phyloP scores from a whole-genome alignment of 2,797 vertebrate genomes.

The Myiotriccus ornatus region DNA sequence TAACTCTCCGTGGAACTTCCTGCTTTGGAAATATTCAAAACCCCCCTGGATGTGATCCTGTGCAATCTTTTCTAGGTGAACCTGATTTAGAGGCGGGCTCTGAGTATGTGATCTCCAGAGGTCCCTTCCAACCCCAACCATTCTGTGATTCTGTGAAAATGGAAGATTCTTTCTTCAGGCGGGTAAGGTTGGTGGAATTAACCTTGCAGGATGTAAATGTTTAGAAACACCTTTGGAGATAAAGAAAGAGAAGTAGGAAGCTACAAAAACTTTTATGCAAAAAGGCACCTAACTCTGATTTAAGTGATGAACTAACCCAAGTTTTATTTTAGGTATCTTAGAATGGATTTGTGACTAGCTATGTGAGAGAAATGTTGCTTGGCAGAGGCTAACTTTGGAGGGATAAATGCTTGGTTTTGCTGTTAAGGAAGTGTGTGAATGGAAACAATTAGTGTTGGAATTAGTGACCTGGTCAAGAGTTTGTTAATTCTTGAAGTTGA shows the following conservation, averaged over 20 bases:
- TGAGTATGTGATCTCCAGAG: not conserved
- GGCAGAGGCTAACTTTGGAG: not conserved
- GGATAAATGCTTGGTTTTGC: not conserved
- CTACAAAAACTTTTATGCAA: not conserved
- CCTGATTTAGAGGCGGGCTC: not conserved
- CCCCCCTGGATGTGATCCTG: not conserved
- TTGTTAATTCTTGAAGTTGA: not conserved
- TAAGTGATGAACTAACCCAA: not conserved
- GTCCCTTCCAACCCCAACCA: not conserved
- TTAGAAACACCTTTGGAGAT: not conserved
- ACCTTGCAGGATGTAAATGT: not conserved
- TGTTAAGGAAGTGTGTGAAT: not conserved
- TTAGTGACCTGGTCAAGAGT: not conserved
- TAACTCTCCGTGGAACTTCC: not conserved
- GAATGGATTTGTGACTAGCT: not conserved
- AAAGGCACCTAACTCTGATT: not conserved
- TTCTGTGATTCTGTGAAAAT: not conserved
- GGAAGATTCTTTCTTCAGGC: not conserved
- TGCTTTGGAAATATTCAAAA: not conserved
- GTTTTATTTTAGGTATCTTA: not conserved
- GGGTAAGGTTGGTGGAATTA: not conserved
- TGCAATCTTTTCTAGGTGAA: not conserved
- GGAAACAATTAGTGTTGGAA: not conserved
- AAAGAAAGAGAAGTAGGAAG: not conserved
- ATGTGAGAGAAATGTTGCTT: not conserved